Base-by-base conservation (phyloP, 1,140 invertebrate genomes). In the Piezodorus guildinii region DNA sequence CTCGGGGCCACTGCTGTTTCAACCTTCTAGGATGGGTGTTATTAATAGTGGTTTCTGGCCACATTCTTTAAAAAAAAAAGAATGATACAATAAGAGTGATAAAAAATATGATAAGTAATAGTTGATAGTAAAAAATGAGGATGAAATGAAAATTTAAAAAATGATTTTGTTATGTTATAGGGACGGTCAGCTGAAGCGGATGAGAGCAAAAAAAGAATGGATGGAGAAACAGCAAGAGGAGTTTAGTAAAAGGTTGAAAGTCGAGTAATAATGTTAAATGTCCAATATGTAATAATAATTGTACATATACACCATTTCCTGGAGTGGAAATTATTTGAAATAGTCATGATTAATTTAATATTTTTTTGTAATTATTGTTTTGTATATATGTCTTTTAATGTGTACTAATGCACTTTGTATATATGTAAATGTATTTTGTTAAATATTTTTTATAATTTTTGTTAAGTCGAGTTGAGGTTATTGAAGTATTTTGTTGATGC, bases 181-280 rank as follows among this genome's bases (percentile, higher is more conserved):
- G 90, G 94, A 96, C 77, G 94, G 94, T 6, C 90, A 94, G 73
- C 73, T 97, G 46, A 97, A 97, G 74, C 76, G 94, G 69, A 87
- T 85, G 76, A 89, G 89, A 71, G 87, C 91, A 19, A 96, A 96
- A 74, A 90, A 91, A 69, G 91, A 95, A 74, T 95, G 91, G 90
- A 86, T 86, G 71, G 88, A 93, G 75, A 82, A 90, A 71, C 91
- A 95, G 71, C 93, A 96, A 75, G 85, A 94, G 75, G 88, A 94
- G 74, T 94, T 94, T 76, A 94, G 91, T 72, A 90, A 90, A 80
- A 77, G 86, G 73, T 76, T 91, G 70, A 90, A 90, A 82, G 80
- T 85, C 54, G 87, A 90, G 74, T 91, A 83, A 78, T 39, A 1
- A 14, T 21, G 16, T 46, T 56, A 8, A 39, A 25, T 25, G 14